Evolutionary conservation across 2,113 vertebrate species (phyloP).

Genomic region (Dermatemys mawii): DNA sequence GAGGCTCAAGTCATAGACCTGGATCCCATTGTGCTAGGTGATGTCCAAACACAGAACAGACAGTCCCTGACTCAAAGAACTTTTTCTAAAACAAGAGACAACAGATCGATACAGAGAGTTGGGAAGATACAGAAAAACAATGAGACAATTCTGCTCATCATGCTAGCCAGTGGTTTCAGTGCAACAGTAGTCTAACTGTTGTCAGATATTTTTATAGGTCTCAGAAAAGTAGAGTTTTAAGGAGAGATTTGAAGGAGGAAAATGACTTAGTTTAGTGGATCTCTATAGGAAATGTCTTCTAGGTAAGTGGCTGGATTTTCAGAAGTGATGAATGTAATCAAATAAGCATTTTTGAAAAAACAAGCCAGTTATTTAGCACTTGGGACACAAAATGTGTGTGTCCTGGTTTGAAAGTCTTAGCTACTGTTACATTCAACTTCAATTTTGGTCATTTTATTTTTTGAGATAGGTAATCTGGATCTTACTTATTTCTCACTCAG

Average conservation of each 20-base stretch:
- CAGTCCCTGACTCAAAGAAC: not conserved
- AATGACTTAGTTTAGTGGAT: too few species aligned
- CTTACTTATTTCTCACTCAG: not conserved
- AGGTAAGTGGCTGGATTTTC: not conserved
- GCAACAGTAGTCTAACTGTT: not conserved
- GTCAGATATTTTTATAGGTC: too few species aligned
- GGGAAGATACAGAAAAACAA: not conserved
- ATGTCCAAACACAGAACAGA: not conserved
- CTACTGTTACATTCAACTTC: not conserved
- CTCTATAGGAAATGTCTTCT: too few species aligned
- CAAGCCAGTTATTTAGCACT: not conserved
- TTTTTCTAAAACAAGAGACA: not conserved
- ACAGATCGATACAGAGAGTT: not conserved
- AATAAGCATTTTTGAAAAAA: not conserved
- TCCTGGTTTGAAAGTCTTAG: not conserved
- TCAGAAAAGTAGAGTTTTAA: too few species aligned
- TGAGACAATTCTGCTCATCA: not conserved
- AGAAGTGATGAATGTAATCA: too few species aligned
- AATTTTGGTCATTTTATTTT: not conserved
- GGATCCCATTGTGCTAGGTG: not conserved
- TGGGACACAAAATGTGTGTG: not conserved
- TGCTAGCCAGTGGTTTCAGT: not conserved
- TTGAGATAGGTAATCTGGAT: not conserved
- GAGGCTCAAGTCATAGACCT: not conserved
- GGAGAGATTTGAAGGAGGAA: too few species aligned